These are phyloP conservation scores for Axis porcinus DNA, from an alignment of 2,113 vertebrate species.

Conservation along the genomic window DNA sequence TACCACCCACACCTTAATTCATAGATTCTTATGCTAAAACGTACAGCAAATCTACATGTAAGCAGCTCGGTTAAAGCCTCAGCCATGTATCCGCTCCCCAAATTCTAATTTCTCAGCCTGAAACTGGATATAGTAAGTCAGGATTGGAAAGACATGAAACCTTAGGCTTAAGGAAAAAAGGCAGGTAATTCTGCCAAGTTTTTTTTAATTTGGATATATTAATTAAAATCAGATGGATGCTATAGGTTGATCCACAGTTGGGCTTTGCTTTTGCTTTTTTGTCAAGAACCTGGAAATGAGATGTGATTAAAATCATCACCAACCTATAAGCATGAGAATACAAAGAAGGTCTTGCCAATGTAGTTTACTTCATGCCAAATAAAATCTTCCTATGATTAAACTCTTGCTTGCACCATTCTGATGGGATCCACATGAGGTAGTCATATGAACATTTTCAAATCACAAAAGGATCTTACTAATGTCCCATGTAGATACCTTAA, in stretches of 20 bases:
- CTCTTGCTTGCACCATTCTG: neutral
- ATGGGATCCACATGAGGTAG: neutral
- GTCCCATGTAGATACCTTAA: neutral
- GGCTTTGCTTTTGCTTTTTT: neutral
- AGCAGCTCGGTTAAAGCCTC: neutral
- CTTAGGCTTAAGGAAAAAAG: neutral
- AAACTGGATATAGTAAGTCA: neutral
- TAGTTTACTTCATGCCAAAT: neutral
- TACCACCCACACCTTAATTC: neutral
- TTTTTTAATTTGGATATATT: neutral
- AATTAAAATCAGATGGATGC: neutral
- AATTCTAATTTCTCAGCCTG: neutral
- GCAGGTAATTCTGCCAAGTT: neutral
- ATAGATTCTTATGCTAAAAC: neutral
- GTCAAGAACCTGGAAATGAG: neutral
- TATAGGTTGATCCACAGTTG: neutral
- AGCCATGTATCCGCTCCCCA: accelerated
- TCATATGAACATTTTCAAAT: neutral
- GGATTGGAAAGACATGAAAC: neutral
- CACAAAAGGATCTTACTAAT: neutral
- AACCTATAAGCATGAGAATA: neutral
- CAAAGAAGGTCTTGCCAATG: neutral
- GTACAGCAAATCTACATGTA: accelerated
- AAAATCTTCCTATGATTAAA: neutral
- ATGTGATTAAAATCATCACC: neutral